Conservation (phyloP, 2,113 vertebrate genomes). For the Archocentrus centrarchus region DNA sequence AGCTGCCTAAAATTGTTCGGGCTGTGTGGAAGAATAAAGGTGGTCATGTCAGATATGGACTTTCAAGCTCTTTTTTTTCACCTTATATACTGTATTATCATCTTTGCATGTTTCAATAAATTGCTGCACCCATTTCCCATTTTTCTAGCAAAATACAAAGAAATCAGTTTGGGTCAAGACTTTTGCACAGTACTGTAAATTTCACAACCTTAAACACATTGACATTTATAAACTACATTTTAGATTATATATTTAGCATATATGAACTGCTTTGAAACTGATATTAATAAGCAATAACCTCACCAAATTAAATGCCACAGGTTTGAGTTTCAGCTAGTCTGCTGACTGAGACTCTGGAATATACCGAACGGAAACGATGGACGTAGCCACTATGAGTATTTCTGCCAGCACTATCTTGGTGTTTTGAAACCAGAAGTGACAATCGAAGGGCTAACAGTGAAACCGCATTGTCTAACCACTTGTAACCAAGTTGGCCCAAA, state of each 20-base stretch:
- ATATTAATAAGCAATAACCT: background rate
- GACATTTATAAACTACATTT: background rate
- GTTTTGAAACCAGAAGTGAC: no score
- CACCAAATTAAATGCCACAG: background rate
- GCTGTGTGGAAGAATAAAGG: background rate
- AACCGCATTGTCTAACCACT: background rate
- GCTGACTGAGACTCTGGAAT: no score
- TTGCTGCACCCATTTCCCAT: accelerated
- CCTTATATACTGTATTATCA: background rate
- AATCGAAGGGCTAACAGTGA: background rate
- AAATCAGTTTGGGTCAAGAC: background rate
- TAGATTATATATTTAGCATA: background rate
- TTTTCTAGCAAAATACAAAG: background rate
- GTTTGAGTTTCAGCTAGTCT: background rate
- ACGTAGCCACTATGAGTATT: no score
- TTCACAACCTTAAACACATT: background rate
- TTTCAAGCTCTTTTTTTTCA: background rate
- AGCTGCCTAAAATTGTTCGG: no score
- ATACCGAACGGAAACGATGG: no score
- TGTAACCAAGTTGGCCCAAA: background rate
- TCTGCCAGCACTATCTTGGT: no score
- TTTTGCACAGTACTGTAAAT: background rate
- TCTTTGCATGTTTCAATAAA: background rate
- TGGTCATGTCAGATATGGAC: background rate
- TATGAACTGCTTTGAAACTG: background rate